Evolutionary conservation across 2,888 invertebrate genomes (phyloP).

Genomic region (Amiota communis): DNA sequence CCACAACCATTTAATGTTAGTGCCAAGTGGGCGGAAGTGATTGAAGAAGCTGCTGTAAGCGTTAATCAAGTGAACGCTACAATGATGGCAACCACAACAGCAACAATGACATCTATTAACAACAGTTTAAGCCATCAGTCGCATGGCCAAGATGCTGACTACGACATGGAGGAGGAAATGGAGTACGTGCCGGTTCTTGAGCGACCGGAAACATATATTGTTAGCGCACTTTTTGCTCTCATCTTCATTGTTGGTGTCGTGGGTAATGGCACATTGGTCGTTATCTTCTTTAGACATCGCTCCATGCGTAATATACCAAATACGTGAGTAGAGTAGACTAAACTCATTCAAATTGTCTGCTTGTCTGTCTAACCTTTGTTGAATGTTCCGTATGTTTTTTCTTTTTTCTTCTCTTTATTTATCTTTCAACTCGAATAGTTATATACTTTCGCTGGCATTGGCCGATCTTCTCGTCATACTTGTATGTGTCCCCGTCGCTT

Average conservation of each 20-base stretch:
- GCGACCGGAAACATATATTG: slow-evolving; percentile 87
- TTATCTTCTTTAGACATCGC: slow-evolving; percentile 86
- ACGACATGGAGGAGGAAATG: background rate
- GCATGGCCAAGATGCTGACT: background rate
- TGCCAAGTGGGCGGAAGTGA: too few species aligned
- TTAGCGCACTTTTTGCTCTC: slow-evolving; percentile 85
- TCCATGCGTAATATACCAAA: slow-evolving; percentile 93
- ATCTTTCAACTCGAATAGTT: slow-evolving; percentile 74
- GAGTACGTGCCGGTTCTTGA: slow-evolving; percentile 78
- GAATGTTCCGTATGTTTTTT: background rate
- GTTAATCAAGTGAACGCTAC: slow-evolving; percentile 16
- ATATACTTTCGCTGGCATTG: slow-evolving; percentile 85
- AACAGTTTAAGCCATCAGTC: too few species aligned
- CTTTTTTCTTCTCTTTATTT: background rate
- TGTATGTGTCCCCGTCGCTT: slow-evolving; percentile 88
- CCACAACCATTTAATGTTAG: too few species aligned
- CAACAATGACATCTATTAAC: slow-evolving; percentile 4
- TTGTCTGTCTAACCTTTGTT: too few species aligned
- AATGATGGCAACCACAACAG: background rate
- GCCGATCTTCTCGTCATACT: slow-evolving; percentile 88
- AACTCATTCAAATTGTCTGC: background rate
- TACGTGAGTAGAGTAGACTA: slow-evolving; percentile 76
- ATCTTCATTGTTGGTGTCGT: slow-evolving; percentile 90
- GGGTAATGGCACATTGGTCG: slow-evolving; percentile 89
- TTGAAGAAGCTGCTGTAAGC: background rate